Evolutionary conservation across 2,888 invertebrate genomes (phyloP).

Genomic region (Lasioglossum villosulum): DNA sequence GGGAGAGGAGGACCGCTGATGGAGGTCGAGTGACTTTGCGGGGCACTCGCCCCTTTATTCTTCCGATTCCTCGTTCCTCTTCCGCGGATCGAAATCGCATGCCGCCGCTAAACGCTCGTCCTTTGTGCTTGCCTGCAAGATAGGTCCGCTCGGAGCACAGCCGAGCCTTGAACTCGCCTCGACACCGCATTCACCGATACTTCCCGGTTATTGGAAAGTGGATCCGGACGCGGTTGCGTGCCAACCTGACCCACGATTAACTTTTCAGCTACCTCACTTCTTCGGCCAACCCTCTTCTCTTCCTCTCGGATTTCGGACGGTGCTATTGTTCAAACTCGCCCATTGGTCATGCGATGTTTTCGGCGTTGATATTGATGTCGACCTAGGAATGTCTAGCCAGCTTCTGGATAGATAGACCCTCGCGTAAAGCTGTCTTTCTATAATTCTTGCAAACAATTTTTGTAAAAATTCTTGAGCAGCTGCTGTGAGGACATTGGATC

Average conservation of each 20-base stretch:
- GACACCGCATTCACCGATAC: conserved; percentile 49
- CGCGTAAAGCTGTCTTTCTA: too few relatives aligned
- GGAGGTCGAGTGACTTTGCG: conserved; percentile 65
- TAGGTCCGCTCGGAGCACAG: not conserved
- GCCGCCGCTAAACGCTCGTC: conserved; percentile 57
- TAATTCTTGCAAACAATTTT: too few relatives aligned
- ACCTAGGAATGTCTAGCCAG: not conserved
- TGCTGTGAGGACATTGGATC: too few relatives aligned
- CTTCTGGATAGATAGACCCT: not conserved
- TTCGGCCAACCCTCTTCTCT: not conserved
- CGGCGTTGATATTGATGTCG: not conserved
- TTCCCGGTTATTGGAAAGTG: conserved; percentile 45
- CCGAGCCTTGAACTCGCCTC: conserved; percentile 45
- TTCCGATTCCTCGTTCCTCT: conserved; percentile 62
- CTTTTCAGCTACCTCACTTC: not conserved
- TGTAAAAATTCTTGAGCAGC: too few relatives aligned
- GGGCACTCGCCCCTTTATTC: conserved; percentile 60
- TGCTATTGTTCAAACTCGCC: not conserved
- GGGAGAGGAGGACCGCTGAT: conserved; percentile 50
- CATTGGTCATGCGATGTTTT: not conserved
- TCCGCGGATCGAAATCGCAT: conserved; percentile 63
- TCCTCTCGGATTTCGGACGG: not conserved
- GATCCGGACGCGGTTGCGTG: conserved; percentile 48
- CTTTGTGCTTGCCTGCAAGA: conserved; percentile 43
- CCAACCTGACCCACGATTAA: conserved; percentile 33